Percentiles rank a stretch among this genome's conserved stretches.
phyloP scores from a whole-genome alignment of 2,888 invertebrate genomes.

The Drosophila demipolita region DNA sequence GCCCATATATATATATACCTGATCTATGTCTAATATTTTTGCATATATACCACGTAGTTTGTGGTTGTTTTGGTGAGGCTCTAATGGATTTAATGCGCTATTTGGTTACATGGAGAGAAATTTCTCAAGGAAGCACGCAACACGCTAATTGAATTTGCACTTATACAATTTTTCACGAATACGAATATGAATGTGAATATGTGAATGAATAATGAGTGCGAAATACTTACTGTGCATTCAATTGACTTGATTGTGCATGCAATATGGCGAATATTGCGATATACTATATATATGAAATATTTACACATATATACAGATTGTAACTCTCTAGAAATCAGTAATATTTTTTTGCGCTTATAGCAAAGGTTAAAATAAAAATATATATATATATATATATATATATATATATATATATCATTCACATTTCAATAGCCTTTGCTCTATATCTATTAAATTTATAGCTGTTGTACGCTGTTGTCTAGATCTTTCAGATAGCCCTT shows the following conservation, averaged over 20 bases:
- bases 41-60: conserved; percentile 14
- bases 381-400: too few relatives aligned
- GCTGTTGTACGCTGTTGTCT: conserved; percentile 4
- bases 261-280: conserved; percentile 27
- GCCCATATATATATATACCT: conserved; percentile 10
- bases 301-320: background rate
- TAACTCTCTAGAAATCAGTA: conserved; percentile 15
- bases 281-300: conserved; percentile 3
- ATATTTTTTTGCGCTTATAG: conserved; percentile 25
- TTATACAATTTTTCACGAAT: conserved; percentile 47
- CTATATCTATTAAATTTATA: conserved; percentile 12
- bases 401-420: background rate
- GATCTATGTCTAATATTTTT: conserved; percentile 18
- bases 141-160: conserved; percentile 53
- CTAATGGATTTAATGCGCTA: conserved; percentile 50
- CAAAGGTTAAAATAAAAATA: conserved; percentile 5
- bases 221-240: conserved; percentile 44
- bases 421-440: background rate
- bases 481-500: conserved; percentile 9
- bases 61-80: conserved; percentile 28
- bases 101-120: conserved; percentile 67
- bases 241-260: conserved; percentile 47
- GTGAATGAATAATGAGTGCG: conserved; percentile 23
- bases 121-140: conserved; percentile 76
- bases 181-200: conserved; percentile 33